Evolutionary conservation across 2,797 vertebrate genomes (phyloP).

Genomic region (Notamacropus eugenii): DNA sequence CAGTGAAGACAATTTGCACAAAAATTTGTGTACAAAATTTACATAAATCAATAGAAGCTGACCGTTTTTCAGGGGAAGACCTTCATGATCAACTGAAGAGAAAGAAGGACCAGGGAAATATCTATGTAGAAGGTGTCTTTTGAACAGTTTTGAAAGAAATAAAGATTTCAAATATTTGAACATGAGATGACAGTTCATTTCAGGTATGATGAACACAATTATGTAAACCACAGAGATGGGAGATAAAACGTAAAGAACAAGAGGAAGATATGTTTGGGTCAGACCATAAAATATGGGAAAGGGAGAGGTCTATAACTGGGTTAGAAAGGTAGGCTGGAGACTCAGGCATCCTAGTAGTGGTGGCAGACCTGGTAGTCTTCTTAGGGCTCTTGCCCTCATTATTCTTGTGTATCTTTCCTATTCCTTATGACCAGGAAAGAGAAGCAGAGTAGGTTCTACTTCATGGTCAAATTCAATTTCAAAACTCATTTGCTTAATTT

Average conservation of each 20-base stretch:
- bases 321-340: neutral
- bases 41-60: neutral
- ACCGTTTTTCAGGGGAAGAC: neutral
- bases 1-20: neutral
- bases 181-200: neutral
- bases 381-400: neutral
- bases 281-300: neutral
- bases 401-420: constrained; percentile 26
- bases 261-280: neutral
- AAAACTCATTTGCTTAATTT: constrained; percentile 17
- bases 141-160: neutral
- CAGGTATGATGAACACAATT: neutral
- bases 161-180: neutral
- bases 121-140: neutral
- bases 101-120: neutral
- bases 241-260: neutral
- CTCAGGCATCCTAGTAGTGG: constrained; percentile 38
- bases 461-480: constrained; percentile 61
- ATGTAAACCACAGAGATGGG: neutral
- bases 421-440: constrained; percentile 55
- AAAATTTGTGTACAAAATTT: neutral
- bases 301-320: neutral
- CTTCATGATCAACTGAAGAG: neutral
- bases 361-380: constrained; percentile 33
- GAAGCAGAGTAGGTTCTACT: constrained; percentile 41